Evolutionary conservation across 2,113 vertebrate genomes (phyloP).

Genomic region (Solea senegalensis): DNA sequence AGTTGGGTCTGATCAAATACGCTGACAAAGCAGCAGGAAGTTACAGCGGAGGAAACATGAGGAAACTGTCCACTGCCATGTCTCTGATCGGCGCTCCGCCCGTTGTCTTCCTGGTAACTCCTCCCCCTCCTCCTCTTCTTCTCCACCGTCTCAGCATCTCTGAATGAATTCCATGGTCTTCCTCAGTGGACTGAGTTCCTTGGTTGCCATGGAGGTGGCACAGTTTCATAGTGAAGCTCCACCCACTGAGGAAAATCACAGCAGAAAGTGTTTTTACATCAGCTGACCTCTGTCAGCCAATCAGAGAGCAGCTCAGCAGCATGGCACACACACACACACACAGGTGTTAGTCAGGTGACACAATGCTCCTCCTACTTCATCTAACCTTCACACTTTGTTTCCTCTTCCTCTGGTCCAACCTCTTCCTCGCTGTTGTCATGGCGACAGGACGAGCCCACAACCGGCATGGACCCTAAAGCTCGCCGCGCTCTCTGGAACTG

Average conservation of each 20-base stretch:
- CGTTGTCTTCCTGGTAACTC: constrained; percentile 92
- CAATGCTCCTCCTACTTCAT: constrained; percentile 44
- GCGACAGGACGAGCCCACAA: constrained; percentile 95
- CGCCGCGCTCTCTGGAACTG: constrained; percentile 96
- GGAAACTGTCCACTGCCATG: constrained; percentile 98
- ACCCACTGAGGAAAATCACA: no score
- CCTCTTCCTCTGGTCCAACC: constrained; percentile 53
- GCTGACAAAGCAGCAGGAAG: constrained; percentile 92
- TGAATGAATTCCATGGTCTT: no score
- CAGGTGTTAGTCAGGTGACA: neutral
- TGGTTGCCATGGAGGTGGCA: neutral
- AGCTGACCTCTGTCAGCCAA: constrained; percentile 17
- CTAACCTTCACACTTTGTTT: constrained; percentile 53
- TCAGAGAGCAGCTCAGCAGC: constrained; percentile 34
- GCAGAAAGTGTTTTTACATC: constrained; percentile 28
- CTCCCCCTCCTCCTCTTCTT: neutral
- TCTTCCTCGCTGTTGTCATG: constrained; percentile 50
- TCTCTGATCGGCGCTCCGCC: constrained; percentile 94
- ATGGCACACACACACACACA: neutral
- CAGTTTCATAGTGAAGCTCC: neutral
- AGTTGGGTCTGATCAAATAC: constrained; percentile 92
- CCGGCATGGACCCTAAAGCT: constrained; percentile 98
- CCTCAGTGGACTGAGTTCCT: neutral
- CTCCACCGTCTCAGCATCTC: neutral
- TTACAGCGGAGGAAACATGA: constrained; percentile 95